A percentile compares a stretch with the other conserved stretches of the same genome.
Evolutionary conservation across 2,888 invertebrate genomes (phyloP).

Genomic region (Polietes domitor): DNA sequence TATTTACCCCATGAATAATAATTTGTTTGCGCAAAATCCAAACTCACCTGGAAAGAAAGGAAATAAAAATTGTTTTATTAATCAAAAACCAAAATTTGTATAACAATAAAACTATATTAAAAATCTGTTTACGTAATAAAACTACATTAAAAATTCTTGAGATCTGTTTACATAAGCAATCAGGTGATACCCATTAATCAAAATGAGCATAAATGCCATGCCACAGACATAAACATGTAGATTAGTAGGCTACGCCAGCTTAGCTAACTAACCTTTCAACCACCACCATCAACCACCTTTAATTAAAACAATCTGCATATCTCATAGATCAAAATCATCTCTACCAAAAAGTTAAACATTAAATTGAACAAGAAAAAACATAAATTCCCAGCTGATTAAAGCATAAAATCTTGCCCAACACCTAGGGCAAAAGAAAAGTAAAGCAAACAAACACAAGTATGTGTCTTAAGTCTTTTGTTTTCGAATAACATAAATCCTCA

Average conservation of each 20-base stretch:
- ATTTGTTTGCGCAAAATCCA: neutral
- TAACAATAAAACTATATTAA: neutral
- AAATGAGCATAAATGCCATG: slow-evolving; percentile 9
- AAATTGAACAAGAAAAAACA: neutral
- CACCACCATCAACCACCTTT: neutral
- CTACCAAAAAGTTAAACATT: neutral
- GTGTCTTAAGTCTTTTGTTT: slow-evolving; percentile 34
- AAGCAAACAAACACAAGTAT: neutral
- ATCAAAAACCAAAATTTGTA: neutral
- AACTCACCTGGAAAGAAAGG: slow-evolving; percentile 11
- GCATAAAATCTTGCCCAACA: neutral
- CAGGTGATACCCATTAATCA: neutral
- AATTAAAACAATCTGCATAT: slow-evolving; percentile 13
- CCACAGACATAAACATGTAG: neutral
- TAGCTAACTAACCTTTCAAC: neutral
- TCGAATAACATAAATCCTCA: neutral
- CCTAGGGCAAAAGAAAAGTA: neutral
- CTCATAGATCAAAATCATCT: neutral
- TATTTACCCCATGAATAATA: neutral
- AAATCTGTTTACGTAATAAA: neutral
- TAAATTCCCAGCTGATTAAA: slow-evolving; percentile 9
- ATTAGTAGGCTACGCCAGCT: neutral
- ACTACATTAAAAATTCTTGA: neutral
- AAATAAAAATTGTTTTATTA: neutral
- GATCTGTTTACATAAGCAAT: neutral